phyloP scores from a whole-genome alignment of 2,113 vertebrate genomes.

The Rhadina sibilatrix region DNA sequence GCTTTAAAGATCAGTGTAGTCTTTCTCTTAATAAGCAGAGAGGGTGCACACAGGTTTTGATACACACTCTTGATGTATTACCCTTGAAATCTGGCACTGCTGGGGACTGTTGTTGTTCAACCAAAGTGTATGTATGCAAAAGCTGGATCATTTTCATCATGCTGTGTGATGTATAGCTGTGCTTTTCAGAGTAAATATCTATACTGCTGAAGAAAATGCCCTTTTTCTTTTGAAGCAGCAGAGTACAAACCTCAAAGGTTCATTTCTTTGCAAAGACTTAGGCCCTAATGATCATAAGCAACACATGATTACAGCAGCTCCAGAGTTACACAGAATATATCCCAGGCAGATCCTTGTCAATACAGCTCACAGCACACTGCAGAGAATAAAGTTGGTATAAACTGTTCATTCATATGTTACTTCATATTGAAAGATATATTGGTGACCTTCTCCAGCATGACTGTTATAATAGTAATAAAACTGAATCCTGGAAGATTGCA shows the following conservation, averaged over 20 bases:
- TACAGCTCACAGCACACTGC: slow-evolving; percentile 40
- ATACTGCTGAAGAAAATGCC: slow-evolving; percentile 23
- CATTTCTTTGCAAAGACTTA: slow-evolving; percentile 1
- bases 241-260: slow-evolving; percentile 33
- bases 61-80: neutral
- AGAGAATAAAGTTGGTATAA: slow-evolving; percentile 70
- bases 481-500: slow-evolving; percentile 76
- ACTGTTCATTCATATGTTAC: slow-evolving; percentile 69
- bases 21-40: slow-evolving; percentile 10
- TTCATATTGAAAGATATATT: slow-evolving; percentile 75
- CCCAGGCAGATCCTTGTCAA: slow-evolving; percentile 46
- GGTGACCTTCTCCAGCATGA: slow-evolving; percentile 78
- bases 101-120: slow-evolving; percentile 32
- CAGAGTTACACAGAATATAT: slow-evolving; percentile 4
- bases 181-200: slow-evolving; percentile 18
- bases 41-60: neutral
- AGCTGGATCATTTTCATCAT: slow-evolving; percentile 17
- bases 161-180: neutral
- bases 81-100: slow-evolving; percentile 47
- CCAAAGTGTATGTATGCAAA: slow-evolving; percentile 7
- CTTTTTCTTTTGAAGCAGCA: slow-evolving; percentile 21
- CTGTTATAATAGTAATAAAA: slow-evolving; percentile 79
- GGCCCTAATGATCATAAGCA: slow-evolving; percentile 20
- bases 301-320: neutral
- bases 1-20: slow-evolving; percentile 20